Percentiles rank a stretch among this genome's conserved stretches.
phyloP scores from a whole-genome alignment of 2,797 vertebrate species.

The Chloroceryle inda region DNA sequence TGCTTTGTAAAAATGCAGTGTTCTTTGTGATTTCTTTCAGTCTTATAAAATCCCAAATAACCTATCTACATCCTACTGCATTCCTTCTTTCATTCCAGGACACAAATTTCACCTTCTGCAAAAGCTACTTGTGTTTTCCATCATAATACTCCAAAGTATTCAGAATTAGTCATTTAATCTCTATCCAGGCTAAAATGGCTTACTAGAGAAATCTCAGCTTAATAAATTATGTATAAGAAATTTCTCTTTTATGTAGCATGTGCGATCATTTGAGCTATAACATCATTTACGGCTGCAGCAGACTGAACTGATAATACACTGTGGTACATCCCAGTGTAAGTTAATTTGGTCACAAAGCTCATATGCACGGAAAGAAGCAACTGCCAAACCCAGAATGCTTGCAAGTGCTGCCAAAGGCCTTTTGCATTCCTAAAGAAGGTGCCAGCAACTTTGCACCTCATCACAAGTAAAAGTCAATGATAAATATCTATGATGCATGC shows the following conservation, averaged over 20 bases:
- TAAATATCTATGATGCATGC: background rate
- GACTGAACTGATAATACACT: slow-evolving; percentile 26
- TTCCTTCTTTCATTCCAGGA: background rate
- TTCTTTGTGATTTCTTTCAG: background rate
- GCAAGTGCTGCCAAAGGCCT: background rate
- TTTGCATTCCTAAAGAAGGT: background rate
- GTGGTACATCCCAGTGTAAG: slow-evolving; percentile 2
- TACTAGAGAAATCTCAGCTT: slow-evolving; percentile 45
- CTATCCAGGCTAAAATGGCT: slow-evolving; percentile 54
- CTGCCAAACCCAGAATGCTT: background rate
- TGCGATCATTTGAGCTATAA: background rate
- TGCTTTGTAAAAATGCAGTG: background rate
- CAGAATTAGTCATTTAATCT: slow-evolving; percentile 49
- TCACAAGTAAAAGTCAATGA: background rate
- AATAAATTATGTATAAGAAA: slow-evolving; percentile 54
- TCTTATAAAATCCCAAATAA: background rate
- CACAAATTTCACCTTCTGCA: background rate
- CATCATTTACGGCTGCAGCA: slow-evolving; percentile 28
- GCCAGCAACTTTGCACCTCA: background rate
- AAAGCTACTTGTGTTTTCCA: slow-evolving; percentile 11
- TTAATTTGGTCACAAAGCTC: slow-evolving; percentile 30
- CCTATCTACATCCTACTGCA: background rate
- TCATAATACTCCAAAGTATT: slow-evolving; percentile 16
- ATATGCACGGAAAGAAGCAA: background rate
- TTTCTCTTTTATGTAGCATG: slow-evolving; percentile 15